Evolutionary conservation across 2,888 invertebrate species (phyloP).

Genomic region (Lepetodrilus schrolli): DNA sequence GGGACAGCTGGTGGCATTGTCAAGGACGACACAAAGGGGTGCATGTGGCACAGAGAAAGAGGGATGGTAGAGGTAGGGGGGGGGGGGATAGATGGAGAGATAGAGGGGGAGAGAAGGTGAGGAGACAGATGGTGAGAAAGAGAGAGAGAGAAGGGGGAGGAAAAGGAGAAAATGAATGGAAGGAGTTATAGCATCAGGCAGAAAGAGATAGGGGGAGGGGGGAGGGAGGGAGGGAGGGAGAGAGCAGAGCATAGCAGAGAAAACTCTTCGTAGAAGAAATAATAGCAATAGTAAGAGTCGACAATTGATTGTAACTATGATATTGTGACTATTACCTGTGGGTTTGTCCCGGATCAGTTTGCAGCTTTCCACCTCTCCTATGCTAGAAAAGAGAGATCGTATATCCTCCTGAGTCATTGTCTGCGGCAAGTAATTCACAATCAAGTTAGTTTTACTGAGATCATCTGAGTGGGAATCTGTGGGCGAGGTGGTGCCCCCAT

Average conservation of each 20-base stretch:
- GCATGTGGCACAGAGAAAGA: too few relatives aligned
- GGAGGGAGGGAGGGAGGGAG: background rate
- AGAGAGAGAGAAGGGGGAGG: too few relatives aligned
- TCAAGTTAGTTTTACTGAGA: constrained; percentile 87
- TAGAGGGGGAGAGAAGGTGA: too few relatives aligned
- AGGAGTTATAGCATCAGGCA: too few relatives aligned
- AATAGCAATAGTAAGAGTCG: background rate
- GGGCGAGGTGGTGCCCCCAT: constrained; percentile 66
- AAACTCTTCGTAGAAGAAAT: background rate
- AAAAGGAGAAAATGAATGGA: too few relatives aligned
- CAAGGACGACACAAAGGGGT: too few relatives aligned
- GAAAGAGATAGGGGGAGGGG: background rate
- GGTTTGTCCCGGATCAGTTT: constrained; percentile 99
- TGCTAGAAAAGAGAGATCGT: constrained; percentile 95
- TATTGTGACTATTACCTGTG: constrained; percentile 81
- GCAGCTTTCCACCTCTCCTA: constrained; percentile 99
- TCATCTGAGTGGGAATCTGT: constrained; percentile 65
- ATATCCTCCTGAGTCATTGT: constrained; percentile 99
- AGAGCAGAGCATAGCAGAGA: background rate
- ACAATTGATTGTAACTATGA: background rate
- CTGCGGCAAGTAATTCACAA: constrained; percentile 99
- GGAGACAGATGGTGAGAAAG: constrained; percentile 13
- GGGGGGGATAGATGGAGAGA: too few relatives aligned
- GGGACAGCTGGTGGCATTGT: too few relatives aligned
- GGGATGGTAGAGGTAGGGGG: too few relatives aligned